Percentiles rank a stretch among this genome's conserved stretches.
phyloP scores from a whole-genome alignment of 2,888 invertebrate species.

The Trichogramma evanescens region DNA sequence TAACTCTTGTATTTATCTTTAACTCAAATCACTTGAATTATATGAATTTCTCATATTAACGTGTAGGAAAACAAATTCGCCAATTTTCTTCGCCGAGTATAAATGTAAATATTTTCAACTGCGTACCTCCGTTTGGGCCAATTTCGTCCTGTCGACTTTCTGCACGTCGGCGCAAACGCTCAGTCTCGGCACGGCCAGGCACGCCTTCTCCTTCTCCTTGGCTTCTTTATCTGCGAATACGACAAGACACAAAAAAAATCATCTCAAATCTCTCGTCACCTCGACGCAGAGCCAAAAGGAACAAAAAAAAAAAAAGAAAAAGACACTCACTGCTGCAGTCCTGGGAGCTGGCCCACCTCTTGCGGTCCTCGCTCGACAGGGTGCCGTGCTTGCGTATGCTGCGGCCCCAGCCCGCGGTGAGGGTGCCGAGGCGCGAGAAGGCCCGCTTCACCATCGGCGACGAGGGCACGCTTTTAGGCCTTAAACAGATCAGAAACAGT shows the following conservation, averaged over 20 bases:
- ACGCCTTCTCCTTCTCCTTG: constrained; percentile 64
- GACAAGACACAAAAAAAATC: neutral
- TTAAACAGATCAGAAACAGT: constrained; percentile 49
- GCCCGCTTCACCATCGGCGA: constrained; percentile 91
- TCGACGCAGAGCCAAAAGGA: neutral
- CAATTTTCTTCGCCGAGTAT: too few species aligned
- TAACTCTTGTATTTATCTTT: too few species aligned
- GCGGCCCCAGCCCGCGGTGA: constrained; percentile 85
- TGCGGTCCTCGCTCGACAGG: constrained; percentile 77
- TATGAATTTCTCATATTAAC: too few species aligned
- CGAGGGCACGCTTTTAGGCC: constrained; percentile 88
- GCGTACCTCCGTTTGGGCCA: constrained; percentile 80
- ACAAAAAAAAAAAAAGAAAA: neutral
- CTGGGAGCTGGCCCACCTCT: constrained; percentile 87
- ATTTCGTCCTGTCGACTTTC: constrained; percentile 84
- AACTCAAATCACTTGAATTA: too few species aligned
- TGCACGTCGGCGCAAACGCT: constrained; percentile 91
- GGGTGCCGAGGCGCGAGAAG: constrained; percentile 81
- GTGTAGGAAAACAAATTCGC: too few species aligned
- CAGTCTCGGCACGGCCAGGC: constrained; percentile 73
- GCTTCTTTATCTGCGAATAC: constrained; percentile 65
- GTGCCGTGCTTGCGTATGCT: constrained; percentile 78
- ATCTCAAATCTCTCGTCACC: neutral
- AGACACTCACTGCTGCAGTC: constrained; percentile 76
- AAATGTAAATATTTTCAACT: neutral